These are phyloP conservation scores for Arbacia lixula DNA, from an alignment of 53 echinoderm and acorn worm genomes.

Conservation along the genomic window DNA sequence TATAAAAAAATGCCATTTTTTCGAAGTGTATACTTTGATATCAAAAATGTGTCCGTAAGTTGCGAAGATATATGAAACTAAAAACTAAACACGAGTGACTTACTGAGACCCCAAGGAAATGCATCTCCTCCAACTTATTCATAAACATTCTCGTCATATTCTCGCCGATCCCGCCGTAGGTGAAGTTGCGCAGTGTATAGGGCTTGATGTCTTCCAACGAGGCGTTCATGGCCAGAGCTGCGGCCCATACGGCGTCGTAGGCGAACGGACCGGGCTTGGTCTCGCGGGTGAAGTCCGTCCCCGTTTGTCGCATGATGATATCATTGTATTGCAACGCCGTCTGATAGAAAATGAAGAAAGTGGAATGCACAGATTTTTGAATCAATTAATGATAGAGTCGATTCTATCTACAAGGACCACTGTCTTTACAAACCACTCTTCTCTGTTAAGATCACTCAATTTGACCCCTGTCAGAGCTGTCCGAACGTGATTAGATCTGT, in stretches of 20 bases:
- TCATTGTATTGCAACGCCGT: slow-evolving; percentile 80
- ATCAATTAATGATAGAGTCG: too few species aligned
- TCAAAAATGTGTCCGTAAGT: too few species aligned
- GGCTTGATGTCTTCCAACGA: slow-evolving; percentile 56
- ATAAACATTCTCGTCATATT: slow-evolving; percentile 35
- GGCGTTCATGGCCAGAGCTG: slow-evolving; percentile 85
- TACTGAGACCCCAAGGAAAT: slow-evolving; percentile 91
- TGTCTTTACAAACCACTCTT: too few species aligned
- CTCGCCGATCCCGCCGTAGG: slow-evolving; percentile 30
- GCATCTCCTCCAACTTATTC: slow-evolving; percentile 53
- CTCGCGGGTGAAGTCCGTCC: slow-evolving; percentile 56
- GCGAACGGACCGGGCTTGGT: slow-evolving; percentile 82
- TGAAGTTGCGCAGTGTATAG: slow-evolving; percentile 65
- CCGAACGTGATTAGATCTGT: too few species aligned
- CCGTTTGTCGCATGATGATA: slow-evolving; percentile 61
- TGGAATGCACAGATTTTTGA: too few species aligned
- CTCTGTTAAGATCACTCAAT: too few species aligned
- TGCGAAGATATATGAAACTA: too few species aligned
- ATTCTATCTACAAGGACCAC: too few species aligned
- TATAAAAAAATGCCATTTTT: too few species aligned
- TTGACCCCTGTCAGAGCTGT: too few species aligned
- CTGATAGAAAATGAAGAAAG: slow-evolving; percentile 42
- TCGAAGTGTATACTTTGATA: background rate
- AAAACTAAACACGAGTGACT: too few species aligned
- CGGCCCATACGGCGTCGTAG: slow-evolving; percentile 96